phyloP scores from a whole-genome alignment of 2,113 vertebrate species.

The Malurus alboscapulatus region DNA sequence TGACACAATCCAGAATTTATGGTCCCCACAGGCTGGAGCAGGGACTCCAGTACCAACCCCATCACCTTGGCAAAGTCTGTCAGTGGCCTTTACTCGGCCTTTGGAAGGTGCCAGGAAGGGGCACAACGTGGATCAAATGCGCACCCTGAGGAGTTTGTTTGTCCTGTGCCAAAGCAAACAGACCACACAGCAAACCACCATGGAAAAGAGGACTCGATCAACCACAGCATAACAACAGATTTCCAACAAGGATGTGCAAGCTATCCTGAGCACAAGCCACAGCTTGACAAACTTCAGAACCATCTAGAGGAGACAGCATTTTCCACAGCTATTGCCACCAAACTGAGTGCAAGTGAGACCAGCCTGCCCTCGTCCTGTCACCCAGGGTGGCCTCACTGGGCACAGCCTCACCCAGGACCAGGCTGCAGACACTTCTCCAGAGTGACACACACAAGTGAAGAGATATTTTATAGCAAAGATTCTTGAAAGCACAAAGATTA shows the following conservation, averaged over 20 bases:
- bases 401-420: neutral
- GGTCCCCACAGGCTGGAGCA: neutral
- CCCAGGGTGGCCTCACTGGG: rapidly evolving
- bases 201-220: neutral
- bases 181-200: neutral
- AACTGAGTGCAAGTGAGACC: neutral
- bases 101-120: neutral
- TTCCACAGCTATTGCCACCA: neutral
- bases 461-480: neutral
- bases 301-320: neutral
- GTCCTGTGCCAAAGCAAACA: neutral
- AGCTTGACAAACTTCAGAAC: neutral
- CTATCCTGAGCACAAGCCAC: neutral
- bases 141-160: neutral
- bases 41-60: neutral
- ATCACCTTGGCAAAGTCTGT: neutral
- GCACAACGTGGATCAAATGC: rapidly evolving
- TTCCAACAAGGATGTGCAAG: neutral
- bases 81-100: neutral
- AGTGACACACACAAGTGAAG: neutral
- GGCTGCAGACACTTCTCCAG: neutral
- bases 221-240: neutral
- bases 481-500: neutral
- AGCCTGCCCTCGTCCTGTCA: neutral
- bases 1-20: neutral